A percentile compares a stretch with the other conserved stretches of the same genome.
These are phyloP conservation scores for Eumaeus atala DNA, from an alignment of 1,140 invertebrate species.

Conservation along the genomic window DNA sequence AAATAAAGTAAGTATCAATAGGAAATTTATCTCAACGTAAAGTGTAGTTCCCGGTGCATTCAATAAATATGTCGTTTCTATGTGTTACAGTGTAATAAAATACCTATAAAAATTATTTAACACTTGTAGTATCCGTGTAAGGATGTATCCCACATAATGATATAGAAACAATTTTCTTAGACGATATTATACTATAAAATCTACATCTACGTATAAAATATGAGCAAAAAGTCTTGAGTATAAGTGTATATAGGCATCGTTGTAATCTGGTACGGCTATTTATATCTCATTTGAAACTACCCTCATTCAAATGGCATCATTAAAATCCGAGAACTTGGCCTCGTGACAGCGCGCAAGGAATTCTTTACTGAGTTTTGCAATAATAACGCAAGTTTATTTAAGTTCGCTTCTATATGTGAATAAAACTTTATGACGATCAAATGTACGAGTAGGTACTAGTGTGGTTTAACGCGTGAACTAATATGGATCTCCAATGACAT, in stretches of 20 bases:
- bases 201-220: conserved; percentile 13
- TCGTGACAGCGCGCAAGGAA: conserved; percentile 25
- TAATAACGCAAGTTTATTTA: conserved; percentile 38
- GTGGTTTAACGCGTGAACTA: too few species aligned
- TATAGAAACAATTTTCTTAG: conserved; percentile 3
- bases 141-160: conserved; percentile 3
- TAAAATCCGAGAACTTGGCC: conserved; percentile 21
- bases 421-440: conserved; percentile 10
- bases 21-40: too few species aligned
- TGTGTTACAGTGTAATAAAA: conserved; percentile 4
- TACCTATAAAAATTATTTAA: neutral
- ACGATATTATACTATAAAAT: conserved; percentile 15
- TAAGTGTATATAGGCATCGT: conserved; percentile 9
- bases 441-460: too few species aligned
- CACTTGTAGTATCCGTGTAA: conserved; percentile 1
- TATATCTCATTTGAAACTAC: conserved; percentile 45
- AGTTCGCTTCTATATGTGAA: conserved; percentile 27
- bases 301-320: conserved; percentile 51
- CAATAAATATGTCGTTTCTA: neutral
- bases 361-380: conserved; percentile 23
- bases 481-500: too few species aligned
- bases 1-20: too few species aligned
- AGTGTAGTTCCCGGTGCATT: neutral
- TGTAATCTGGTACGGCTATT: conserved; percentile 25
- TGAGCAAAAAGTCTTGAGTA: neutral